Percentiles rank a stretch among this genome's conserved stretches.
phyloP scores from a whole-genome alignment of 2,888 invertebrate species.

The Tipula unca region DNA sequence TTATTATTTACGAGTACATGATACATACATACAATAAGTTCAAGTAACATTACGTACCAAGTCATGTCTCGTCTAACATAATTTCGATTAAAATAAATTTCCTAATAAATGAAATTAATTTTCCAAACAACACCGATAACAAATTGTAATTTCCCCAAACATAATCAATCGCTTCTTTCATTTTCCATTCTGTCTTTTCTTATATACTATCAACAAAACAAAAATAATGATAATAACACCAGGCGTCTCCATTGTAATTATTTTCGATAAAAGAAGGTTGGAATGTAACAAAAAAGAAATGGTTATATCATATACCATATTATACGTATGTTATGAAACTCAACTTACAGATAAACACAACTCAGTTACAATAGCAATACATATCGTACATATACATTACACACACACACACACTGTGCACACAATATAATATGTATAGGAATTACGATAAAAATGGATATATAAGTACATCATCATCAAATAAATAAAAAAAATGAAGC shows the following conservation, averaged over 20 bases:
- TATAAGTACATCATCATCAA: background rate
- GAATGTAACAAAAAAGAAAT: background rate
- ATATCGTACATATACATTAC: background rate
- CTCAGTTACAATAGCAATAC: background rate
- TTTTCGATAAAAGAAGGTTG: background rate
- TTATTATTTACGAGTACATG: background rate
- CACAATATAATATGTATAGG: background rate
- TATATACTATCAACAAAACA: background rate
- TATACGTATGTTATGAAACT: background rate
- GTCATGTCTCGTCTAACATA: background rate
- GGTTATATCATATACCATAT: background rate
- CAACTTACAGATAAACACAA: background rate
- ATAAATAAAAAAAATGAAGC: background rate
- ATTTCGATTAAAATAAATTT: background rate
- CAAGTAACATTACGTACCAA: background rate
- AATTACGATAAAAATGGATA: background rate
- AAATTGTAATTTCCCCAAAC: background rate
- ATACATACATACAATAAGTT: background rate
- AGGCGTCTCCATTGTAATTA: slow-evolving; percentile 8
- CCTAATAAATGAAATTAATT: background rate
- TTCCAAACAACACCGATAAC: background rate
- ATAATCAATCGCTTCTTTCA: background rate
- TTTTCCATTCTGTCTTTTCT: background rate
- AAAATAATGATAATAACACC: background rate
- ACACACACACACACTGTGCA: background rate